Evolutionary conservation across 2,888 invertebrate species (phyloP), one percentile per base, ranked within the genome.

Genomic region (Lithophane ornitopus): DNA sequence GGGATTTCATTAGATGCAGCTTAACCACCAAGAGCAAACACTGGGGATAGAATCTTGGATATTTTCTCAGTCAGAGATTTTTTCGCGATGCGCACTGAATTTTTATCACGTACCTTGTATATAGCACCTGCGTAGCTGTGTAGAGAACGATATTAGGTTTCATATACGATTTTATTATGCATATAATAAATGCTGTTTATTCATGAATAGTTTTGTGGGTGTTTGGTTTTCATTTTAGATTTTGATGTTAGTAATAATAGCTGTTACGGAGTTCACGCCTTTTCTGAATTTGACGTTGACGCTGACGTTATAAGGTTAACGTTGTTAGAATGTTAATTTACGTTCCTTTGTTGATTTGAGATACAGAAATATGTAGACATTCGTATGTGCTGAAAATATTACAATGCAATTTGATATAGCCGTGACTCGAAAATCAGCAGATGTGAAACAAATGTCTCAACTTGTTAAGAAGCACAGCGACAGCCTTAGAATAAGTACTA

Each of bases 1-100:
- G 93, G 94, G 95, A 95, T 96, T 96, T 96, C 96, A 96, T 96
- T 96, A 96, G 96, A 95, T 96, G 96, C 96, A 96, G 96, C 96
- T 96, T 96, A 96, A 93, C 95, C 93, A 93, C 92, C 92, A 91
- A 92, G 90, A 92, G 94, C 94, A 96, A 96, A 96, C 95, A 96
- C 94, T 90, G 93, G 95, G 95, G 95, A 94, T 92, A 91, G 92
- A 95, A 93, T 94, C 94, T 92, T 88, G 90, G 94, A 94, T 95
- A 94, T 95, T 94, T 94, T 94, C 94, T 94, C 93, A 91, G 92
- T 90, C 90, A 90, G 90, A 92, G 90, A 91, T 92, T 94, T 95
- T 95, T 92, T 90, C 82, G 88, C 91, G 87, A 89, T 92, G 92
- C 92, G 93, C 91, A 91, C 90, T 90, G 94, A 94, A 93, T 94